Evolutionary conservation across 1,140 invertebrate genomes (phyloP), one percentile per base, ranked within the genome.

Genomic region (Pteromalus puparum): DNA sequence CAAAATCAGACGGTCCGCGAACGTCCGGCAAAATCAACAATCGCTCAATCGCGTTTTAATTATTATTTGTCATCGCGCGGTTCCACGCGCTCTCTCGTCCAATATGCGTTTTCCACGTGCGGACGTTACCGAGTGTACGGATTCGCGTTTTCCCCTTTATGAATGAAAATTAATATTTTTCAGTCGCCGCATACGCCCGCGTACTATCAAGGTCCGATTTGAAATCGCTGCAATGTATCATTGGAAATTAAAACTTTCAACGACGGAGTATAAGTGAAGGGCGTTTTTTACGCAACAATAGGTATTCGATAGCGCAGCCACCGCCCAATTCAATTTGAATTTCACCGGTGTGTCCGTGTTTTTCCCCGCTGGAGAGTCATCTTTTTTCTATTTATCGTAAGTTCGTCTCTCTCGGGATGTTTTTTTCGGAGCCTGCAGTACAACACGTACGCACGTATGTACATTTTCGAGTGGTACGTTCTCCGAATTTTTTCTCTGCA

Each of bases 31-130:
- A 78, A 78, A 42, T 78, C 48, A 78, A 78, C 48, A 65, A 78
- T 28, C 48, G 4, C 26, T 30, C 28, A 21, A 67, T 61, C 76
- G 30, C 48, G 38, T 78, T 78, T 78, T 78, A 78, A 78, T 78
- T 78, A 78, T 78, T 78, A 78, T 77, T 77, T 65, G 28, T 76
- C 46, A 34, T 24, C 15, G 1, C 7, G 42, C 53, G 26, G 53
- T 65, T 21, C 9, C 73, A 28, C 68, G 28, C 24, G 28, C 30
- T 34, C 68, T n/a, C 26, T 18, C 68, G 26, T 0, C n/a, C 12
- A 42, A 28, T n/a, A 30, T 30, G 73, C 38, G 34, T 12, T 75
- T 75, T 42, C 7, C 34, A 28, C 24, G 72, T 6, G 70, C 28
- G 30, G 1, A 28, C 30, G 67, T n/a, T 48, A 1, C 13, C 46